Percentiles rank a stretch among this genome's conserved stretches.
These are phyloP conservation scores for Acanthornis magna DNA, from an alignment of 2,797 vertebrate species.

Conservation along the genomic window DNA sequence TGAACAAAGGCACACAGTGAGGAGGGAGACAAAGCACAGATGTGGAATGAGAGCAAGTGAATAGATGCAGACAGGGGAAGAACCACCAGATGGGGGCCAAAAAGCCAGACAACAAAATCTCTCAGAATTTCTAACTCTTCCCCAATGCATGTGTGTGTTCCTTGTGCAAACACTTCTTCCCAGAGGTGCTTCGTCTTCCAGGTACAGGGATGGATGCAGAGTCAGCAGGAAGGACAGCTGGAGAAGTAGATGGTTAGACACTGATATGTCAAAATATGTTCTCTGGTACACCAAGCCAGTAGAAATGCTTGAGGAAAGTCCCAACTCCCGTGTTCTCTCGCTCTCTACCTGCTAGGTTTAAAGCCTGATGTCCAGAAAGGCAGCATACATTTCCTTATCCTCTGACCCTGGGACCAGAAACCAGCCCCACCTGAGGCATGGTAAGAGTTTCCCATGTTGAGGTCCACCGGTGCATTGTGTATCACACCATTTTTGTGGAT, in stretches of 20 bases:
- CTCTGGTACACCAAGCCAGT: background rate
- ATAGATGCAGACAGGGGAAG: background rate
- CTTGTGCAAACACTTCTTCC: background rate
- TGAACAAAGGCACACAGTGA: background rate
- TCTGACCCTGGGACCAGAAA: background rate
- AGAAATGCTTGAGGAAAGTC: background rate
- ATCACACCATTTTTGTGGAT: background rate
- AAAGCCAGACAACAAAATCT: background rate
- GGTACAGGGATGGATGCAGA: background rate
- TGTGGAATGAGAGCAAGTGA: constrained; percentile 4
- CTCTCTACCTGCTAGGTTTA: background rate
- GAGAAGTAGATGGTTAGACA: background rate
- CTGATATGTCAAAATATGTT: background rate
- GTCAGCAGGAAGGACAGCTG: background rate
- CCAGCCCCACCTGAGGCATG: background rate
- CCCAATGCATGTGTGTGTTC: background rate
- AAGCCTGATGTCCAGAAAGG: background rate
- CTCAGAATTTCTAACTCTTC: background rate
- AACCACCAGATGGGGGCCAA: background rate
- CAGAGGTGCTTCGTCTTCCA: background rate
- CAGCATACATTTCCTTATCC: background rate
- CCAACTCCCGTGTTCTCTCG: background rate
- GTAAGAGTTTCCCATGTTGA: background rate
- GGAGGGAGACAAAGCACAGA: constrained; percentile 11
- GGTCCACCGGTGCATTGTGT: rapidly evolving